These are phyloP conservation scores for Buceros bicornis DNA, from an alignment of 2,797 vertebrate genomes.

Conservation along the genomic window DNA sequence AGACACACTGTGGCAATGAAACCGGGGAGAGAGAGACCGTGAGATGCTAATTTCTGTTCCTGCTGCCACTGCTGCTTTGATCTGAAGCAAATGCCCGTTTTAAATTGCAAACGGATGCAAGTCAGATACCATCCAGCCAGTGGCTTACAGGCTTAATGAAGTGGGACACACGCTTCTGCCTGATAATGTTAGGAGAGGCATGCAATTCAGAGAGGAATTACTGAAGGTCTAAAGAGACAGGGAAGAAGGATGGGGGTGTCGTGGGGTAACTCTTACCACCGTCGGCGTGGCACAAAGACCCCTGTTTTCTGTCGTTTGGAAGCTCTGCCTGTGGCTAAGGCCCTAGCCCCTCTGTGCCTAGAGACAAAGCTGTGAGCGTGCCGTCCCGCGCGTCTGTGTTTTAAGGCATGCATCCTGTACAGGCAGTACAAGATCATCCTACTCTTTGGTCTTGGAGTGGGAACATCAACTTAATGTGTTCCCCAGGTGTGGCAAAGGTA, in stretches of 20 bases:
- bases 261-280: neutral
- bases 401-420: neutral
- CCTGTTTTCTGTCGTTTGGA: neutral
- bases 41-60: constrained; percentile 74
- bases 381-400: rapidly evolving
- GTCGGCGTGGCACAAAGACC: neutral
- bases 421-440: neutral
- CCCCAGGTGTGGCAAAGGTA: neutral
- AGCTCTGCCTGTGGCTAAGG: neutral
- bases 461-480: rapidly evolving
- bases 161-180: constrained; percentile 42
- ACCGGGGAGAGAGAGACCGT: constrained; percentile 22
- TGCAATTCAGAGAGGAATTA: constrained; percentile 47
- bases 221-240: constrained; percentile 1
- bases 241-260: neutral
- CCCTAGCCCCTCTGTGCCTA: neutral
- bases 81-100: constrained; percentile 72
- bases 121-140: constrained; percentile 71
- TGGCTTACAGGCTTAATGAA: constrained; percentile 75
- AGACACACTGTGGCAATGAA: constrained; percentile 59
- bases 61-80: constrained; percentile 63
- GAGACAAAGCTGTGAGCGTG: neutral
- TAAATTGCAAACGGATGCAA: constrained; percentile 74
- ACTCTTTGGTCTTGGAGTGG: neutral
- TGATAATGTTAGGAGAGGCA: constrained; percentile 42